Base-by-base conservation (phyloP, 2,888 invertebrate genomes). In the Cerceris rybyensis region DNA sequence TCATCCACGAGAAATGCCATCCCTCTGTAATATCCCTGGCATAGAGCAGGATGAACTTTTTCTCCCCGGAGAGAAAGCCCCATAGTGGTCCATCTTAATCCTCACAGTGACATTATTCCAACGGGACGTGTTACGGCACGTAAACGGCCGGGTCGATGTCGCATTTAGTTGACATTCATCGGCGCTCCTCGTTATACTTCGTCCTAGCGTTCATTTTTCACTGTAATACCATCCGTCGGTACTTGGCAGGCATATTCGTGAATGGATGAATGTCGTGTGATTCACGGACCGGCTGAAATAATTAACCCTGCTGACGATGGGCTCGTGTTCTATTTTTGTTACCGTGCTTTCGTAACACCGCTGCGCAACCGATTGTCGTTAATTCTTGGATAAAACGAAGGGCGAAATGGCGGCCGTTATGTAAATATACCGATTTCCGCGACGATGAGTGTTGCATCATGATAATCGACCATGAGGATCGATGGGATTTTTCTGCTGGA, bases 111-210 rank as follows among this genome's bases (percentile, higher is more conserved):
- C 63, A 60, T 49, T 11, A 57, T 60, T 76, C 70, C 72, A 52
- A 6, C 58, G 63, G 85, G 78, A 73, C 66, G 57, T 42, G 70
- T 68, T 46, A 54, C 52, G 59, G 49, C 69, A 49, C 70, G 65
- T 66, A 77, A 75, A 70, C 55, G 72, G 16, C 50, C 43, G 57
- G 46, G 43, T 74, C 63, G 52, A 46, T 64, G 75, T 84, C 68
- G 66, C 76, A 78, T 86, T 84, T 73, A 74, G 74, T 61, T 82
- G 81, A 86, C 83, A 85, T 83, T 80, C 76, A 72, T 77, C 70
- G 74, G 52, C 49, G 61, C 68, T 73, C 16, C 74, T 84, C 78
- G 75, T 85, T 75, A 83, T 77, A 4, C 28, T 4, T 28, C 28
- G 28, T 28, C 72, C 57, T 7, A 17, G 46, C 55, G 66, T 70